Evolutionary conservation across 53 echinoderm and acorn worm genomes (phyloP).

Genomic region (Stichopus horrens): DNA sequence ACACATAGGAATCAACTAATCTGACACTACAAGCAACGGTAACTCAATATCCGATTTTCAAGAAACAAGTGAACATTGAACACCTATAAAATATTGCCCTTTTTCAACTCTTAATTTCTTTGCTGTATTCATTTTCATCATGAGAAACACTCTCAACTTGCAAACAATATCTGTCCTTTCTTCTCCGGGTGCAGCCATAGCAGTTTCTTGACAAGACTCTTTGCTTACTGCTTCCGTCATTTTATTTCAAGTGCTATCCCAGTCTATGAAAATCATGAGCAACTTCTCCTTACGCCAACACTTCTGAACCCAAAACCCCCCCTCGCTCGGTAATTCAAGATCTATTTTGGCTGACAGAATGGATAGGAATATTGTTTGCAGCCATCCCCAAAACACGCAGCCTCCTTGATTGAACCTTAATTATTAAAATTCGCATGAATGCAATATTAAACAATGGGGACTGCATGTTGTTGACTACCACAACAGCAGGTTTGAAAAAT

Average conservation of each 20-base stretch:
- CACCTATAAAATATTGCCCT: not conserved
- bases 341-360: not conserved
- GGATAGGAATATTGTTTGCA: not conserved
- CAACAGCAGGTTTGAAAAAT: not conserved
- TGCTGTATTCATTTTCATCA: not conserved
- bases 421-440: constrained; percentile 37
- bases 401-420: constrained; percentile 29
- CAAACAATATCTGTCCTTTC: not conserved
- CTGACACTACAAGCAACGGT: not conserved
- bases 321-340: not conserved
- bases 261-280: not conserved
- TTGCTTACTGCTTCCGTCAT: not conserved
- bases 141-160: not conserved
- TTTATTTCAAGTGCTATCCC: not conserved
- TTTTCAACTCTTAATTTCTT: not conserved
- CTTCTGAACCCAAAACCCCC: not conserved
- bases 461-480: not conserved
- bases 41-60: not conserved
- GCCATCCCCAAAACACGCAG: not conserved
- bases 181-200: not conserved
- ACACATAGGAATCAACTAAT: not conserved
- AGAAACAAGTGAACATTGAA: not conserved
- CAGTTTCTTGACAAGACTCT: not conserved
- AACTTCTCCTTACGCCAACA: not conserved
- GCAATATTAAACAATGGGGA: constrained; percentile 10